Evolutionary conservation across 92 coral and sea anemone species (phyloP), one percentile per base, ranked within the genome.

Genomic region (Paramuricea clavata): DNA sequence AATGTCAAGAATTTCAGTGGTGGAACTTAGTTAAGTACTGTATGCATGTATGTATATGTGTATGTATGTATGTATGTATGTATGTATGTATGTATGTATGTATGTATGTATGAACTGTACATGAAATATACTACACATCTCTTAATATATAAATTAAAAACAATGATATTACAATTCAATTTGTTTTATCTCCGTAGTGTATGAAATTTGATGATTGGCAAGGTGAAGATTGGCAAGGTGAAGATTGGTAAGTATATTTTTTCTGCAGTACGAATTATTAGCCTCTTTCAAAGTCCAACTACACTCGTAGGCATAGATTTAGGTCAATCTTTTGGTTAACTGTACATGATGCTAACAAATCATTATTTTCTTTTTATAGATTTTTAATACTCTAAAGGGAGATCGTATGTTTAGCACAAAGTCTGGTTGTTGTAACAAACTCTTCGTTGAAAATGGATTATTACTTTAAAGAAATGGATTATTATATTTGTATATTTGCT

Each of bases 211-310:
- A n/a, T n/a, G 59, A 19, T 50, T 50, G 59, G 59, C n/a, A n/a
- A n/a, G n/a, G n/a, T n/a, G n/a, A n/a, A n/a, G n/a, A n/a, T n/a
- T n/a, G n/a, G n/a, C 59, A 50, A 50, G 59, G 59, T 50, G 19
- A 19, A 50, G 19, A 50, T 50, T 50, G 16, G 59, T 50, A 50
- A 50, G 59, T 50, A 50, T 50, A 50, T 50, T 50, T 50, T 50
- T 50, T 50, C 59, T 50, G 59, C 59, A 50, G 59, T 50, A 50
- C 59, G 3, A 50, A 50, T 50, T 50, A 50, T 50, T 50, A 50
- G 59, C 22, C 59, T 50, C 59, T 50, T 50, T 50, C 59, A 50
- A 50, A 50, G 59, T 50, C 59, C 59, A 8, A 50, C 59, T 50
- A 50, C 59, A 50, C 59, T 50, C 59, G 22, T 50, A 50, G 59